A percentile compares a stretch with the other conserved stretches of the same genome.
These are phyloP conservation scores for Grantiella picta DNA, from an alignment of 2,113 vertebrate genomes.

Conservation along the genomic window DNA sequence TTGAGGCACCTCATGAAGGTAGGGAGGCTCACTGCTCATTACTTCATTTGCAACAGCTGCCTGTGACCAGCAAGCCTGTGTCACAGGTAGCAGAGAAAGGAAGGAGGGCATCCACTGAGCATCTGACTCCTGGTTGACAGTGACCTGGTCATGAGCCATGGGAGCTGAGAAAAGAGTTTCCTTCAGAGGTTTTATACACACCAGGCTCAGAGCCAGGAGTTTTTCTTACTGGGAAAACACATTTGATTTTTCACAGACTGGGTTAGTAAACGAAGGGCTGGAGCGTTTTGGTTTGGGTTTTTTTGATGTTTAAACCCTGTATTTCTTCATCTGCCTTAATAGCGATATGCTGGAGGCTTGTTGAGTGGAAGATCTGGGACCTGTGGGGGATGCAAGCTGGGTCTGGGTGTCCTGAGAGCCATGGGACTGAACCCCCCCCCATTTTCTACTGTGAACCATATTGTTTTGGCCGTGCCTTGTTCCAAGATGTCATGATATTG, in stretches of 20 bases:
- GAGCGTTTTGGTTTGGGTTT: neutral
- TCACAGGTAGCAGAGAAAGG: neutral
- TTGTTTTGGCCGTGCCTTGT: conserved; percentile 15
- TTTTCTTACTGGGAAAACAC: neutral
- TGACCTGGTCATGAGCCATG: neutral
- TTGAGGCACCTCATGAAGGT: neutral
- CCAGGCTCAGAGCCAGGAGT: neutral
- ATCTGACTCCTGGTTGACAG: neutral
- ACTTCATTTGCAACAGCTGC: neutral
- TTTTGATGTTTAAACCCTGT: neutral
- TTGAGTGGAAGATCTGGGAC: neutral
- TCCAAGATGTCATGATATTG: neutral
- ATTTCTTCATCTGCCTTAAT: neutral
- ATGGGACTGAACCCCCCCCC: neutral
- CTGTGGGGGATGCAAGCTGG: neutral
- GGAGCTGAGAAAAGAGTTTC: neutral
- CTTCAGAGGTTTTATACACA: neutral
- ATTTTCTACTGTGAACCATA: neutral
- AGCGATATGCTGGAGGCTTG: neutral
- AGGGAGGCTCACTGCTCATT: neutral
- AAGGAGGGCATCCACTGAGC: neutral
- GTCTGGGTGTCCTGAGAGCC: neutral
- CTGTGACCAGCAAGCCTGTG: neutral
- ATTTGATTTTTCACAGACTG: neutral
- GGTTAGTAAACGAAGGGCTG: neutral